Evolutionary conservation across 2,113 vertebrate species (phyloP).

Genomic region (Mirounga angustirostris): DNA sequence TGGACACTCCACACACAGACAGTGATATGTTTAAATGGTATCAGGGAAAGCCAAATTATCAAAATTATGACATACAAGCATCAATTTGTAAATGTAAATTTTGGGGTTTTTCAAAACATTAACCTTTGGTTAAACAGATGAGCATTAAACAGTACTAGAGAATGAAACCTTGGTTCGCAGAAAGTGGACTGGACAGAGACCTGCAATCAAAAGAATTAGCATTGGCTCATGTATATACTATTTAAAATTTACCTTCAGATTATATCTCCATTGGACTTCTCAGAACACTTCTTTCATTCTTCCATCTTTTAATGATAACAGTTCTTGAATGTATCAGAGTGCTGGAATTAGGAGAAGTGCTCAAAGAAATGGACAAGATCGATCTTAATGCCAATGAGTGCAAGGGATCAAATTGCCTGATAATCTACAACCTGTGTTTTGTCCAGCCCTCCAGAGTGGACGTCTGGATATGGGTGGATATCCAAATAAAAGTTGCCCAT

Average conservation of each 20-base stretch:
- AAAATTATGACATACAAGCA: neutral
- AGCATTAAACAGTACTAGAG: neutral
- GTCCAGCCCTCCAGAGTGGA: neutral
- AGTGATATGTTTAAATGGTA: neutral
- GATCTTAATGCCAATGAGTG: neutral
- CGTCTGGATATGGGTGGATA: neutral
- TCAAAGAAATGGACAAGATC: neutral
- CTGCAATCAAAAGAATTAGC: neutral
- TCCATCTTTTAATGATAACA: slow-evolving; percentile 10
- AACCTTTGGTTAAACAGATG: neutral
- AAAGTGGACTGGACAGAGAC: neutral
- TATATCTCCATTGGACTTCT: neutral
- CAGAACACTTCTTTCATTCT: slow-evolving; percentile 26
- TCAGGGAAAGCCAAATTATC: neutral
- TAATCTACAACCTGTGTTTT: neutral
- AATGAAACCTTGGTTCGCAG: neutral
- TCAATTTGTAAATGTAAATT: neutral
- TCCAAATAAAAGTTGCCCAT: neutral
- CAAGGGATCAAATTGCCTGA: neutral
- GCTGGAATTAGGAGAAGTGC: neutral
- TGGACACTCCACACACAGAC: neutral
- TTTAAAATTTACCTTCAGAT: neutral
- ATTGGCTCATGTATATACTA: neutral
- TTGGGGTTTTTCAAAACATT: neutral
- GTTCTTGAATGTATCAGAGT: neutral